Evolutionary conservation across 2,113 vertebrate species (phyloP).

Genomic region (Ceuthmochares aereus): DNA sequence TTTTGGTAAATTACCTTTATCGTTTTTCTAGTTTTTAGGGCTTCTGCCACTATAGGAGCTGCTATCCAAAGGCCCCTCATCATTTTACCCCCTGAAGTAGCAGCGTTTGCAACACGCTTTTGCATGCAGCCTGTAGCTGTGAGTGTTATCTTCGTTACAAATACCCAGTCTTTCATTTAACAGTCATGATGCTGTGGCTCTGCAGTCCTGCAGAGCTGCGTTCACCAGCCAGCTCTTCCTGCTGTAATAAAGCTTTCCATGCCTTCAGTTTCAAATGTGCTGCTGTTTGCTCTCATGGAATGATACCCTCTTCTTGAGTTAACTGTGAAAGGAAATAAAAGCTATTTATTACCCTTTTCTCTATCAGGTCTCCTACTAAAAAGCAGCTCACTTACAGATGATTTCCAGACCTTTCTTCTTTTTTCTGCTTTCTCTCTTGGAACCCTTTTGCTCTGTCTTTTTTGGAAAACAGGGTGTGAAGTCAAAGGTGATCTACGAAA

Average conservation of each 20-base stretch:
- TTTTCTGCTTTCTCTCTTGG: background rate
- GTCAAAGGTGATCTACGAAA: background rate
- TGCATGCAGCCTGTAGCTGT: background rate
- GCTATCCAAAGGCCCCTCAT: background rate
- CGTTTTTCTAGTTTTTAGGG: background rate
- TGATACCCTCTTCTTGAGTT: background rate
- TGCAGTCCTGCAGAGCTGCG: background rate
- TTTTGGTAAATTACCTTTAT: background rate
- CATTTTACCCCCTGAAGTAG: background rate
- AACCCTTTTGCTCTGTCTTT: background rate
- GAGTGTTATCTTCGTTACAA: background rate
- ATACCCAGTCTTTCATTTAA: background rate
- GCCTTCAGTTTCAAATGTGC: background rate
- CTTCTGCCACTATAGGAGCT: background rate
- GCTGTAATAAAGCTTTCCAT: background rate
- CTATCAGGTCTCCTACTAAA: background rate
- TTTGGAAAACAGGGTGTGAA: background rate
- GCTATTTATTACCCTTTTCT: background rate
- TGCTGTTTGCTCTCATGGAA: slow-evolving; percentile 3
- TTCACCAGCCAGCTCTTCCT: background rate
- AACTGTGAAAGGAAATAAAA: background rate
- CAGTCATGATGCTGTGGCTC: background rate
- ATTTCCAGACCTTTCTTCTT: background rate
- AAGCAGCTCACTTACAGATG: background rate
- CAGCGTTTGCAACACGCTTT: background rate